phyloP scores from a whole-genome alignment of 2,113 vertebrate species.

The Turdus rufiventris region DNA sequence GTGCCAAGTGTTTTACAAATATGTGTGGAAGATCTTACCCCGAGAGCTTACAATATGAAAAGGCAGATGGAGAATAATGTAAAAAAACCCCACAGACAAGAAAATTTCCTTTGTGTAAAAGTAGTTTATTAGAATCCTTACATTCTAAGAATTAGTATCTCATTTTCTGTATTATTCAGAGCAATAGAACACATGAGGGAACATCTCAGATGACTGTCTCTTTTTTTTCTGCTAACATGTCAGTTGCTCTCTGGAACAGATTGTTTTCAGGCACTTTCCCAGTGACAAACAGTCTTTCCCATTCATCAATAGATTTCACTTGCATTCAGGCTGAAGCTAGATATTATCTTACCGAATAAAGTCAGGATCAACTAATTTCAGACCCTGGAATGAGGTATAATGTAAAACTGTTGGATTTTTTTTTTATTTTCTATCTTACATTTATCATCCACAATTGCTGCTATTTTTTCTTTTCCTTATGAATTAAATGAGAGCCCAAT shows the following conservation, averaged over 20 bases:
- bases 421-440: neutral
- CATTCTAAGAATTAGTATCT: neutral
- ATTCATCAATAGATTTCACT: neutral
- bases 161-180: neutral
- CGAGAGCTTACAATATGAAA: neutral
- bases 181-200: neutral
- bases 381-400: neutral
- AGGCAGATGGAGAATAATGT: neutral
- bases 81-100: neutral
- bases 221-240: neutral
- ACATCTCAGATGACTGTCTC: neutral
- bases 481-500: neutral
- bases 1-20: neutral
- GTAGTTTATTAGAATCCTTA: neutral
- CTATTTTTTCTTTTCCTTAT: neutral
- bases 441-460: neutral
- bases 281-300: neutral
- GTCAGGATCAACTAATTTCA: neutral
- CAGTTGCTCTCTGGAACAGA: neutral
- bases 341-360: neutral
- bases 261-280: neutral
- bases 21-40: neutral
- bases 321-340: neutral
- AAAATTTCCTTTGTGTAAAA: neutral
- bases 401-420: neutral